These are phyloP conservation scores for Drosophila melanica DNA, from an alignment of 1,140 invertebrate genomes.

Conservation along the genomic window DNA sequence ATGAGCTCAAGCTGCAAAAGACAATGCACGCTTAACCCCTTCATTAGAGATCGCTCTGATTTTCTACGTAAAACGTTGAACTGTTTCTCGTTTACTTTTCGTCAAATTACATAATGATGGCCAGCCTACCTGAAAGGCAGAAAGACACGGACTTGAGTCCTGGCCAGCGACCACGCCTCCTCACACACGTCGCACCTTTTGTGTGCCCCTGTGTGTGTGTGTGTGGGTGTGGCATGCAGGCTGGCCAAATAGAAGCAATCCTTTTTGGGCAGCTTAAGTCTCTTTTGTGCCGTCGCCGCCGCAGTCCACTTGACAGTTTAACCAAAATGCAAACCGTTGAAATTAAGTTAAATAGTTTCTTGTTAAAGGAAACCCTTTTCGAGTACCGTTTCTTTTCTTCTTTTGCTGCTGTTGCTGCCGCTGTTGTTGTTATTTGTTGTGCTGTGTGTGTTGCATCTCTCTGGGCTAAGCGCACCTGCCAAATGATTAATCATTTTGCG, in stretches of 20 bases:
- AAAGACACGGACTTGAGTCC: constrained; percentile 28
- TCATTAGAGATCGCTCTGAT: constrained; percentile 48
- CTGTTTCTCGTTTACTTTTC: constrained; percentile 52
- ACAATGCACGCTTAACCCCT: constrained; percentile 23
- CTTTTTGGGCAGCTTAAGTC: constrained; percentile 49
- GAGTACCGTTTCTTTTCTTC: constrained; percentile 48
- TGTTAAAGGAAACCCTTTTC: constrained; percentile 67
- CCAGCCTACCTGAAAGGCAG: constrained; percentile 55
- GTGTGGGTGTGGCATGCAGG: constrained; percentile 59
- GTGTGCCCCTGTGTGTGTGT: constrained; percentile 9
- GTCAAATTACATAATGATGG: constrained; percentile 80
- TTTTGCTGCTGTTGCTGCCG: constrained; percentile 21
- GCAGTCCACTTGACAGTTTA: constrained; percentile 76
- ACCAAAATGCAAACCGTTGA: constrained; percentile 74
- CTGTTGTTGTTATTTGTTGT: not conserved
- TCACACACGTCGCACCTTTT: constrained; percentile 55
- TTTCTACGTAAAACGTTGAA: constrained; percentile 25
- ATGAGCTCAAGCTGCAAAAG: constrained; percentile 70
- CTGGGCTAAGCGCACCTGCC: constrained; percentile 63
- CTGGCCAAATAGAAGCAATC: constrained; percentile 72
- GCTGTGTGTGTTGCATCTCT: constrained; percentile 13
- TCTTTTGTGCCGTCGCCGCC: constrained; percentile 26
- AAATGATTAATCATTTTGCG: constrained; percentile 80
- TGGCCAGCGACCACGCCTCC: constrained; percentile 56
- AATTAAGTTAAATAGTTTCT: constrained; percentile 82